These are phyloP conservation scores for Hemiscyllium ocellatum DNA, from an alignment of 2,113 vertebrate species.

Conservation along the genomic window DNA sequence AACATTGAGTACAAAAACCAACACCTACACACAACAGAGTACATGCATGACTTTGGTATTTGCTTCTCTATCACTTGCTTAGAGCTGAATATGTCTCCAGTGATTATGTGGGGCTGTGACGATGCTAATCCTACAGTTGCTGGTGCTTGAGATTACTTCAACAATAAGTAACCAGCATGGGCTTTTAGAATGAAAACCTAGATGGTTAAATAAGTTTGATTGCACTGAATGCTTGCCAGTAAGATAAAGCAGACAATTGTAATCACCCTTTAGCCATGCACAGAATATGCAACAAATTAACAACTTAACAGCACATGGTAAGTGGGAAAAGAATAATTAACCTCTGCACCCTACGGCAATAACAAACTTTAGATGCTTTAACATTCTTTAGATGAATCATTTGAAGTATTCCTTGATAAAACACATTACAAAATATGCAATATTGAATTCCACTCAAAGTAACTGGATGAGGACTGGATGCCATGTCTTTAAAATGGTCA, in stretches of 20 bases:
- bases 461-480: neutral
- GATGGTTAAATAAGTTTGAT: constrained; percentile 13
- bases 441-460: neutral
- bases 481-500: neutral
- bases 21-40: neutral
- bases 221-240: neutral
- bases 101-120: neutral
- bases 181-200: neutral
- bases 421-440: neutral
- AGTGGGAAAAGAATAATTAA: neutral
- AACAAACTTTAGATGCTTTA: neutral
- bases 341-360: neutral
- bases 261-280: neutral
- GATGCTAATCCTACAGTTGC: neutral
- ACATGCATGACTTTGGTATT: neutral
- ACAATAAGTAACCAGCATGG: constrained; percentile 13
- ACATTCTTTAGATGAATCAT: neutral
- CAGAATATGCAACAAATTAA: constrained; percentile 9
- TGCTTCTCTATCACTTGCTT: neutral
- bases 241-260: constrained; percentile 9
- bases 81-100: neutral
- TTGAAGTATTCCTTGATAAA: neutral
- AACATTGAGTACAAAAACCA: neutral
- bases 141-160: neutral
- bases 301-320: neutral